Conservation (phyloP, 1,140 invertebrate genomes). For the Plutomurus gul region DNA sequence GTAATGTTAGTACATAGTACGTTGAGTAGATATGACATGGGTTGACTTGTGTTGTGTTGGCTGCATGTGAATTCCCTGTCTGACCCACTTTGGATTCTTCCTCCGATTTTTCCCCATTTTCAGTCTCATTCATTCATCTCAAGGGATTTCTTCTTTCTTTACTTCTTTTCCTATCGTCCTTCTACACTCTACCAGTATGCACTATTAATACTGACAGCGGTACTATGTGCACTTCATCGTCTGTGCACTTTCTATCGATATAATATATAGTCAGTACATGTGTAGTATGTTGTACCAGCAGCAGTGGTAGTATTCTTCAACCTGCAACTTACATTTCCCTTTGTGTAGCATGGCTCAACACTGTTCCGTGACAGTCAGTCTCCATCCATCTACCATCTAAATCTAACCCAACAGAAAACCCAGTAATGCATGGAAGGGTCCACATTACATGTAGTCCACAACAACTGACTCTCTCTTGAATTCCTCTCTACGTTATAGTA, state of each 20-base stretch:
- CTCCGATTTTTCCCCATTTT: slow-evolving; percentile 34
- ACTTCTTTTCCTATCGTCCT: background rate
- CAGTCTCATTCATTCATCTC: slow-evolving; percentile 47
- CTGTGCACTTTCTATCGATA: background rate
- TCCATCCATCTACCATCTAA: background rate
- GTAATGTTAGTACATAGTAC: background rate
- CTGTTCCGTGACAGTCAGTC: background rate
- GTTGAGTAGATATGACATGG: background rate
- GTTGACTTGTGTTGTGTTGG: background rate
- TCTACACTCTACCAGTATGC: background rate
- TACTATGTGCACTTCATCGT: background rate
- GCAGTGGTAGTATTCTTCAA: background rate
- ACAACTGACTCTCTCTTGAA: too few species aligned
- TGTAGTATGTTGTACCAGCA: background rate
- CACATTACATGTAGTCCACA: background rate
- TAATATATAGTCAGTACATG: background rate
- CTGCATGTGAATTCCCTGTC: slow-evolving; percentile 21
- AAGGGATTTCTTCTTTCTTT: slow-evolving; percentile 26
- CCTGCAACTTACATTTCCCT: background rate
- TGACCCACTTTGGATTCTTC: slow-evolving; percentile 35
- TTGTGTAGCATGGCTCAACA: background rate
- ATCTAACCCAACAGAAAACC: background rate
- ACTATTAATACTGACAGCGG: background rate
- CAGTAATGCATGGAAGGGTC: background rate
- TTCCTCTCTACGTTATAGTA: too few species aligned